Conservation (phyloP, 2,797 vertebrate species). For the Erithacus rubecula region DNA sequence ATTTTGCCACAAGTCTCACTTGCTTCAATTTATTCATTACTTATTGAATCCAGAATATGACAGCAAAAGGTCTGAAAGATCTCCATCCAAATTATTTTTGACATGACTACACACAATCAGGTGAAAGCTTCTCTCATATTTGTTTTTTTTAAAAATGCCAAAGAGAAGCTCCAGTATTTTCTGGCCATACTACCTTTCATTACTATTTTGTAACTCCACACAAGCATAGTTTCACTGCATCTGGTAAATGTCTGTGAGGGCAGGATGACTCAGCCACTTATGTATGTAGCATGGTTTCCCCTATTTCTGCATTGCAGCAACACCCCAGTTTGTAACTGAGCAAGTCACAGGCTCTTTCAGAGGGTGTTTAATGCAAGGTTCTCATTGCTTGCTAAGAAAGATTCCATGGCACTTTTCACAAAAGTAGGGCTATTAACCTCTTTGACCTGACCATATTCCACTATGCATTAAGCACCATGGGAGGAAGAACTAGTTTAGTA, state of each 20-base stretch:
- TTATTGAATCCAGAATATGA: neutral
- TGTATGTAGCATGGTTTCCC: neutral
- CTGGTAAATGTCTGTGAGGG: neutral
- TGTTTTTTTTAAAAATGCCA: neutral
- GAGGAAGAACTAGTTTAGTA: neutral
- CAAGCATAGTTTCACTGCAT: neutral
- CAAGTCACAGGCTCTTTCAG: neutral
- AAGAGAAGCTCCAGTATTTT: neutral
- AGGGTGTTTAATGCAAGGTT: neutral
- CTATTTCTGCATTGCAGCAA: neutral
- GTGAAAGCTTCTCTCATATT: neutral
- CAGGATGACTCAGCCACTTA: neutral
- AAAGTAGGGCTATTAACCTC: conserved; percentile 54
- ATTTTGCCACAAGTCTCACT: neutral
- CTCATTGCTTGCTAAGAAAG: neutral
- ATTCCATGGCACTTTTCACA: conserved; percentile 5
- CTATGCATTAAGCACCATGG: neutral
- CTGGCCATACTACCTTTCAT: neutral
- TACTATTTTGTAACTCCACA: neutral
- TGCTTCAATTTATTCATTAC: neutral
- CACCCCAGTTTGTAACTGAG: neutral
- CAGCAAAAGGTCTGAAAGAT: neutral
- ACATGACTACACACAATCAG: neutral
- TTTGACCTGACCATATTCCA: conserved; percentile 18
- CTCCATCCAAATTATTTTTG: neutral